A percentile compares a stretch with the other conserved stretches of the same genome.
Evolutionary conservation across 2,797 vertebrate species (phyloP).

Genomic region (Prunella strophiata): DNA sequence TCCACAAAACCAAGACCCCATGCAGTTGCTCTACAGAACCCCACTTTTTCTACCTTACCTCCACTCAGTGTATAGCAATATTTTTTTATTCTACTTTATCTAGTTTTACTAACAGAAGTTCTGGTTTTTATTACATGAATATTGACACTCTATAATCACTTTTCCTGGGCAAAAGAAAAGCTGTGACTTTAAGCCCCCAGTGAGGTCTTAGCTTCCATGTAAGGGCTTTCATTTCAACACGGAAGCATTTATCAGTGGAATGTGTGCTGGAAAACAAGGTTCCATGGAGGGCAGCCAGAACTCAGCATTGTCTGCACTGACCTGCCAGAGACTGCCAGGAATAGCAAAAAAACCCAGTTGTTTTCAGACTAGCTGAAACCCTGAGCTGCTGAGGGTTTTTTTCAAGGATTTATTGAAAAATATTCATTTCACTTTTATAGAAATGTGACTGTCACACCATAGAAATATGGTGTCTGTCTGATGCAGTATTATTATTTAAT

Average conservation of each 20-base stretch:
- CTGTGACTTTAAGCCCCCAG: neutral
- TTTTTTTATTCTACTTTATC: neutral
- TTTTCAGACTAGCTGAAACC: neutral
- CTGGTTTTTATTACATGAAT: neutral
- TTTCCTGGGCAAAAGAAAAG: neutral
- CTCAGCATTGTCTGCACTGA: neutral
- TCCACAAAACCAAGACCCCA: neutral
- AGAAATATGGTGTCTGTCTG: neutral
- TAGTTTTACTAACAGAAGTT: neutral
- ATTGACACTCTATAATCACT: neutral
- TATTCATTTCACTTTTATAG: neutral
- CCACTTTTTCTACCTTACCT: neutral
- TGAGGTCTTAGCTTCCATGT: neutral
- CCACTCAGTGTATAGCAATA: neutral
- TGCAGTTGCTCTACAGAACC: fast-evolving
- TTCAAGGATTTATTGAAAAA: neutral
- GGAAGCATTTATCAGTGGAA: neutral
- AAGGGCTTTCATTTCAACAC: neutral
- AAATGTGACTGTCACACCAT: too few relatives aligned
- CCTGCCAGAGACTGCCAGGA: neutral
- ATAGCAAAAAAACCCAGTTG: neutral
- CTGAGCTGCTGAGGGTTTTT: neutral
- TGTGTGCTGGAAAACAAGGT: neutral
- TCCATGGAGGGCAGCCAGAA: neutral
- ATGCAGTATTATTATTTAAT: neutral